Evolutionary conservation across 2,113 vertebrate genomes (phyloP), one percentile per base, ranked within the genome.

Genomic region (Ictalurus punctatus): DNA sequence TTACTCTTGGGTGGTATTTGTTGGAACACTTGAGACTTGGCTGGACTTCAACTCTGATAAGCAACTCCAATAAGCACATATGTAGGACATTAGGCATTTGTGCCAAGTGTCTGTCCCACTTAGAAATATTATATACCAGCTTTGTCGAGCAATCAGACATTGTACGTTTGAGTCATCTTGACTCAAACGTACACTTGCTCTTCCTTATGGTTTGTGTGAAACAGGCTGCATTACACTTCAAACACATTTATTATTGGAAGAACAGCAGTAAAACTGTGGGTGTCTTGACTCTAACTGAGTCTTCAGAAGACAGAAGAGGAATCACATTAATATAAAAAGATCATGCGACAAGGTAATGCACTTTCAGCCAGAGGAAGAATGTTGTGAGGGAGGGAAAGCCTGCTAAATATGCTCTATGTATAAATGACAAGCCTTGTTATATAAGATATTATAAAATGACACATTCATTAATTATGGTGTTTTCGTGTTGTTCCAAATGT

Each of bases 61-160:
- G 6, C 6, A 48, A 48, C 44, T 48, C 44, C 86, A 90, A 89
- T 91, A 83, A 84, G 78, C 89, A 90, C 86, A 90, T 59, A 86
- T 90, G 90, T 90, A 92, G 82, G 91, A 80, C 69, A 83, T 59
- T 88, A 58, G 52, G 82, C 63, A 74, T 30, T 67, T 21, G 40
- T 87, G 91, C 85, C 87, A 89, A 92, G 84, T 65, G 25, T 59
- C 73, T 87, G 65, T 90, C 78, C 82, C 37, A 54, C 54, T 87
- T 69, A 86, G 52, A 90, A 71, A 74, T 88, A 86, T 84, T 88
- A 86, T 84, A 87, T 69, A 61, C 76, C 78, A 79, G 54, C 34
- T 56, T 63, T 48, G 44, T 78, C 34, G 54, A 59, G 48, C 83
- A 59, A 76, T 84, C 34, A 79, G 48, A 48, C 44, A 48, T 48